A percentile compares a stretch with the other conserved stretches of the same genome.
Conservation (phyloP, 1,140 invertebrate genomes). For the Ceratoteleas bidentatus region DNA sequence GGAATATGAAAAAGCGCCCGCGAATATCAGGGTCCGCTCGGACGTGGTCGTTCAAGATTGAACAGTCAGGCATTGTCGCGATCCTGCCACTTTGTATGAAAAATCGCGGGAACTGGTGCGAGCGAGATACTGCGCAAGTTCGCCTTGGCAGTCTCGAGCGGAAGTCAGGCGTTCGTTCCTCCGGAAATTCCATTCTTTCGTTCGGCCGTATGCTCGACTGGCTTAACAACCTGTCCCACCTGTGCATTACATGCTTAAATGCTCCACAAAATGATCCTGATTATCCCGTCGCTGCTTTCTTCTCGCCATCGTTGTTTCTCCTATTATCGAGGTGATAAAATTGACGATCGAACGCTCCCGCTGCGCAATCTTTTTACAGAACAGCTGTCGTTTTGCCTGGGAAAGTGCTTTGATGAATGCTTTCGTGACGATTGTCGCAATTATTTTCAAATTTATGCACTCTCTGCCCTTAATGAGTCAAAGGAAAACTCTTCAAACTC, state of each 20-base stretch:
- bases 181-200: conserved; percentile 65
- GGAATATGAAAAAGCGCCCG: conserved; percentile 31
- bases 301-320: conserved; percentile 14
- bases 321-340: conserved; percentile 38
- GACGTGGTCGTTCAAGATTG: conserved; percentile 29
- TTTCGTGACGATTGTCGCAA: too few relatives aligned
- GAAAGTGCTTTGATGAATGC: too few relatives aligned
- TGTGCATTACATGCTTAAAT: conserved; percentile 55
- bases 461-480: too few relatives aligned
- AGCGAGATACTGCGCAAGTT: conserved; percentile 36
- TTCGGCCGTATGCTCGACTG: conserved; percentile 47
- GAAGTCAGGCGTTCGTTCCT: conserved; percentile 50
- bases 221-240: conserved; percentile 49
- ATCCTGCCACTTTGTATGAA: conserved; percentile 35
- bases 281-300: conserved; percentile 32
- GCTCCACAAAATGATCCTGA: conserved; percentile 36
- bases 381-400: too few relatives aligned
- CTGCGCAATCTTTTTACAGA: too few relatives aligned
- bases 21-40: conserved; percentile 27
- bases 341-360: conserved; percentile 24
- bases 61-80: conserved; percentile 31
- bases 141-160: conserved; percentile 48
- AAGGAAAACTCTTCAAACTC: too few relatives aligned
- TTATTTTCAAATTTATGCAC: too few relatives aligned
- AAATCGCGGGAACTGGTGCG: conserved; percentile 37